Evolutionary conservation across 2,797 vertebrate genomes (phyloP), one percentile per base, ranked within the genome.

Genomic region (Pitangus sulphuratus): DNA sequence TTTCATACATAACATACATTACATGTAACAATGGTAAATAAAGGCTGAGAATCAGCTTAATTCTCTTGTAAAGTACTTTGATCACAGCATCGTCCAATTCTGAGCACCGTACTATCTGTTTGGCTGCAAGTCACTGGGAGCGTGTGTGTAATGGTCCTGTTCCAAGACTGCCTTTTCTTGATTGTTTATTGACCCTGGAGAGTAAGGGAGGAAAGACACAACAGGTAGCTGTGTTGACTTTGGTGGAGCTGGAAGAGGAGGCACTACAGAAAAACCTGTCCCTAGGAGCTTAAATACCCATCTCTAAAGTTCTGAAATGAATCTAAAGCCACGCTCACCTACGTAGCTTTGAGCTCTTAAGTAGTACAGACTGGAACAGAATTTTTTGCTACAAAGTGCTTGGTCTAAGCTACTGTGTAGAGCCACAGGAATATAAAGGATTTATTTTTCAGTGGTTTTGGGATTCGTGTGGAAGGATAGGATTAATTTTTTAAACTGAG

Each of bases 71-170:
- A 51, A 70, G 22, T 53, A 6, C 16, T 84, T 78, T 28, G 37
- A 17, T 39, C 58, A 56, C 44, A 65, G 50, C 22, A 26, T 84
- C 12, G 4, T 71, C 18, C 56, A 16, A 25, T 87, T 31, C 31
- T 2, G 1, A 11, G 8, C 50, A 28, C 22, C 4, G 1, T 25
- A 8, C 11, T 69, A 9, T 22, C 15, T 40, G 10, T 39, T 31
- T 58, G 37, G 6, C 50, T 56, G 3, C 19, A 40, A 68, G 45
- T 60, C 28, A 19, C 22, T 12, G 25, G 8, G 15, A 2, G 2
- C 0, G 0, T 2, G 2, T 39, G 28, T 48, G 28, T 69, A 15
- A 31, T 6, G 13, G 17, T 47, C 18, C 42, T 74, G 31, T 53
- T 74, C 39, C 33, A 47, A 15, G 40, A 30, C 18, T 40, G 20